Evolutionary conservation across 2,888 invertebrate species (phyloP).

Genomic region (Drosophila helvetica): DNA sequence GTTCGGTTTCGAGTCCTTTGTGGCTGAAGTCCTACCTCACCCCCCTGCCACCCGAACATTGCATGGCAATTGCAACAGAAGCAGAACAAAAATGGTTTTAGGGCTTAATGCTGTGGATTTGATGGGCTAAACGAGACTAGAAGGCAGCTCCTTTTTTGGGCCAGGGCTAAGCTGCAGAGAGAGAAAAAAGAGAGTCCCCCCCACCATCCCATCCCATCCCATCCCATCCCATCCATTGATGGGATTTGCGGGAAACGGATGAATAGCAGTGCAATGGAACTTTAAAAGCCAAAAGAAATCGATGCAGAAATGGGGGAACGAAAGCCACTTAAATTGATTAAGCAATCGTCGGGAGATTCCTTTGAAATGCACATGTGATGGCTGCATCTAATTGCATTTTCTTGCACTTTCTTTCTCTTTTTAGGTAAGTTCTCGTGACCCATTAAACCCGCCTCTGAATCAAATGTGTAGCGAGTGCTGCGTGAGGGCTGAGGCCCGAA

Average conservation of each 20-base stretch:
- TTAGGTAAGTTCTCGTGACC: constrained; percentile 59
- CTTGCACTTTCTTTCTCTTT: constrained; percentile 49
- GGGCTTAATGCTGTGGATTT: constrained; percentile 37
- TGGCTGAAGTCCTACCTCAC: constrained; percentile 48
- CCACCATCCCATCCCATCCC: background rate
- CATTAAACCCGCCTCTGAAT: background rate
- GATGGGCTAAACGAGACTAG: constrained; percentile 17
- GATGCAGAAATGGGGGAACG: background rate
- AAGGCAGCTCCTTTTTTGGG: constrained; percentile 31
- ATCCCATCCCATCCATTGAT: constrained; percentile 12
- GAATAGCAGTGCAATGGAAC: constrained; percentile 6
- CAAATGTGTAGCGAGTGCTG: constrained; percentile 12
- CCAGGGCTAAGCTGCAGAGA: constrained; percentile 25
- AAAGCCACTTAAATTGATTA: constrained; percentile 3
- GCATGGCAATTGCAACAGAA: constrained; percentile 40
- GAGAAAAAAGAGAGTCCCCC: background rate
- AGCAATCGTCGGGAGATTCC: background rate
- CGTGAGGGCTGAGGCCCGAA: constrained; percentile 54
- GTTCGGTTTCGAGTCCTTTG: constrained; percentile 67
- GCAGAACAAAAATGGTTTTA: constrained; percentile 30
- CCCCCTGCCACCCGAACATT: constrained; percentile 26
- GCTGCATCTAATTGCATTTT: constrained; percentile 9
- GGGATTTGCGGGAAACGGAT: constrained; percentile 25
- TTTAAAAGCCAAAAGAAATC: background rate
- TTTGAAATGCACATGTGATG: background rate